A percentile compares a stretch with the other conserved stretches of the same genome.
phyloP scores from a whole-genome alignment of 2,113 vertebrate species.

The Pogona vitticeps region DNA sequence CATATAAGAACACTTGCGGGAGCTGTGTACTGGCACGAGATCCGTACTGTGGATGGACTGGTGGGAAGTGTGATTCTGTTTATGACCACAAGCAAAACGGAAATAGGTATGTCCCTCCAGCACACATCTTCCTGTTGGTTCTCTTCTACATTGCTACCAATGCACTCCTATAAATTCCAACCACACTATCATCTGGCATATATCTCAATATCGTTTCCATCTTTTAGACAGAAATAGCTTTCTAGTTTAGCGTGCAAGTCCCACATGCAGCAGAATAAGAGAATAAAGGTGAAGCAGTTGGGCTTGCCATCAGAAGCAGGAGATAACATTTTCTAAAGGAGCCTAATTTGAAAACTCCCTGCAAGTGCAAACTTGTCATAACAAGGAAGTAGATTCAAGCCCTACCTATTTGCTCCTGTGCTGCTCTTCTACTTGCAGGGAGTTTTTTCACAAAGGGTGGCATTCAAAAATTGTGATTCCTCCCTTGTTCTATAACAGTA shows the following conservation, averaged over 20 bases:
- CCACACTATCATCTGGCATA: too few species aligned
- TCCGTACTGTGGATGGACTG: conserved; percentile 76
- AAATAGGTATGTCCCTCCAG: conserved; percentile 17
- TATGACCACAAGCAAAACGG: background rate
- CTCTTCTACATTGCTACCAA: background rate
- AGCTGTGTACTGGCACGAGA: conserved; percentile 78
- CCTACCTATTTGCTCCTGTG: background rate
- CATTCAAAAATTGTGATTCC: too few species aligned
- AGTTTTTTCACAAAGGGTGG: background rate
- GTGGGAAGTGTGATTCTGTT: conserved; percentile 57
- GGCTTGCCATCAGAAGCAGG: background rate
- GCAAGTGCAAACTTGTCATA: background rate
- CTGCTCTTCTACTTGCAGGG: background rate
- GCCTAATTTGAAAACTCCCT: background rate
- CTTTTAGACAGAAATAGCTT: background rate
- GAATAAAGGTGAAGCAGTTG: background rate
- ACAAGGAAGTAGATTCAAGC: background rate
- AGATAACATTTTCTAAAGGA: background rate
- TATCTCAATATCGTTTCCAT: background rate
- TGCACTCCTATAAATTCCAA: background rate
- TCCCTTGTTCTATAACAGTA: too few species aligned
- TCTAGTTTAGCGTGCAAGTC: too few species aligned
- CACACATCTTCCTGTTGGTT: accelerated
- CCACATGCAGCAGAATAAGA: background rate
- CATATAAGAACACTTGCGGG: conserved; percentile 69